Conservation (phyloP, 2,113 vertebrate species). For the Oophaga pumilio region DNA sequence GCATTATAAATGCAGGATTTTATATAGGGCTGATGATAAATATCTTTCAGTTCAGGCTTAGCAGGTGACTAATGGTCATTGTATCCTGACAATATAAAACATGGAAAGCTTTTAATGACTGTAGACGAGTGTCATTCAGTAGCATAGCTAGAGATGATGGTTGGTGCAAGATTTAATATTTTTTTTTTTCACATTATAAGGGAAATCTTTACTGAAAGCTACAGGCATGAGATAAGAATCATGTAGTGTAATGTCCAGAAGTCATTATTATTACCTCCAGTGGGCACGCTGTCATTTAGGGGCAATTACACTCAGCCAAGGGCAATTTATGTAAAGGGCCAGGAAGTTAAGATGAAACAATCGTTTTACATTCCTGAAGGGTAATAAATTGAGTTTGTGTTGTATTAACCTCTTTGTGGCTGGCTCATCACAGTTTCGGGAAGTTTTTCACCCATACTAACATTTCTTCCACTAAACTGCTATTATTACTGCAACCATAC, state of each 20-base stretch:
- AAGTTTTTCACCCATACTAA: neutral
- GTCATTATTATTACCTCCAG: neutral
- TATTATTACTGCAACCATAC: neutral
- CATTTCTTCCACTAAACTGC: neutral
- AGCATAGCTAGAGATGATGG: neutral
- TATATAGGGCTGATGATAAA: neutral
- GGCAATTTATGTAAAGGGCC: slow-evolving; percentile 8
- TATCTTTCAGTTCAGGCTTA: neutral
- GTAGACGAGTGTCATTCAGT: neutral
- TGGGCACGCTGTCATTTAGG: neutral
- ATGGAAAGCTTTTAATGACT: neutral
- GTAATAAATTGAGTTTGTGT: neutral
- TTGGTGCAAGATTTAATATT: neutral
- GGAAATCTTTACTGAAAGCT: neutral
- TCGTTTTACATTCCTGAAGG: neutral
- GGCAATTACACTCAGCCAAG: neutral
- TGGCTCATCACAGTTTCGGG: neutral
- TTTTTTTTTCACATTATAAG: neutral
- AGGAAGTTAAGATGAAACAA: slow-evolving; percentile 3
- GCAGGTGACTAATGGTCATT: neutral
- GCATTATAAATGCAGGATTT: neutral
- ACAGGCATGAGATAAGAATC: neutral
- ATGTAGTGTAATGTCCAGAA: slow-evolving; percentile 4
- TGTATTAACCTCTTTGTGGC: neutral
- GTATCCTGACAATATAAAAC: neutral